A percentile compares a stretch with the other conserved stretches of the same genome.
Evolutionary conservation across 2,797 vertebrate genomes (phyloP).

Genomic region (Meriones psammophilus): DNA sequence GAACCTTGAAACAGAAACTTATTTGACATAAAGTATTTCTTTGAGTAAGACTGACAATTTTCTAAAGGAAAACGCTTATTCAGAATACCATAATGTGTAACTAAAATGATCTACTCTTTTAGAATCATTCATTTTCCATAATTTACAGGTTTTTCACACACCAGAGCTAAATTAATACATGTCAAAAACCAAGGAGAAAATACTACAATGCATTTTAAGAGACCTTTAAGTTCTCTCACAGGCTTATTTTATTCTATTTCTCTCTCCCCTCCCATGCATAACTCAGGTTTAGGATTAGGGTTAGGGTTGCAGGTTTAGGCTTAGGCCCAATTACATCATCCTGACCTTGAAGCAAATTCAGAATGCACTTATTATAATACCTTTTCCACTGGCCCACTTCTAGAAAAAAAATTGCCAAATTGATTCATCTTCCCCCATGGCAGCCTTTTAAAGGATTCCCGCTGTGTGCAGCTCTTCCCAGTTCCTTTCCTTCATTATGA

Average conservation of each 20-base stretch:
- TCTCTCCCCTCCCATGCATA: conserved; percentile 46
- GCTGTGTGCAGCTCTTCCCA: conserved; percentile 56
- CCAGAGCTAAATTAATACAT: background rate
- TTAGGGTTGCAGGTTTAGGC: conserved; percentile 37
- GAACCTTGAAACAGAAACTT: conserved; percentile 26
- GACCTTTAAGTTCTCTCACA: background rate
- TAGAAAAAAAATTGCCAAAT: conserved; percentile 73
- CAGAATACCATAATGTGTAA: background rate
- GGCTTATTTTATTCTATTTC: background rate
- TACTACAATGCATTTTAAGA: background rate
- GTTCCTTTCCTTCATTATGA: conserved; percentile 68
- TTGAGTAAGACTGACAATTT: background rate
- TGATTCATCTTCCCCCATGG: conserved; percentile 68
- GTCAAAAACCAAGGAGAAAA: conserved; percentile 27
- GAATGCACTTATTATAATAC: conserved; percentile 72
- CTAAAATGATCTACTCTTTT: conserved; percentile 41
- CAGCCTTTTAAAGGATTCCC: conserved; percentile 68
- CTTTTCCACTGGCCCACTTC: conserved; percentile 68
- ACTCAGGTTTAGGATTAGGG: background rate
- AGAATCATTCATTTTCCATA: conserved; percentile 9
- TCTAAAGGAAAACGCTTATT: conserved; percentile 15
- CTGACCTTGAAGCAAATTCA: conserved; percentile 68
- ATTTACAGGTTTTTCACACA: background rate
- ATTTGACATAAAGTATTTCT: conserved; percentile 27
- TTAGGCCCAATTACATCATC: conserved; percentile 42